Evolutionary conservation across 37 sponge, comb jelly and placozoan species (phyloP), one percentile per base, ranked within the genome.

Genomic region (Mnemiopsis leidyi): DNA sequence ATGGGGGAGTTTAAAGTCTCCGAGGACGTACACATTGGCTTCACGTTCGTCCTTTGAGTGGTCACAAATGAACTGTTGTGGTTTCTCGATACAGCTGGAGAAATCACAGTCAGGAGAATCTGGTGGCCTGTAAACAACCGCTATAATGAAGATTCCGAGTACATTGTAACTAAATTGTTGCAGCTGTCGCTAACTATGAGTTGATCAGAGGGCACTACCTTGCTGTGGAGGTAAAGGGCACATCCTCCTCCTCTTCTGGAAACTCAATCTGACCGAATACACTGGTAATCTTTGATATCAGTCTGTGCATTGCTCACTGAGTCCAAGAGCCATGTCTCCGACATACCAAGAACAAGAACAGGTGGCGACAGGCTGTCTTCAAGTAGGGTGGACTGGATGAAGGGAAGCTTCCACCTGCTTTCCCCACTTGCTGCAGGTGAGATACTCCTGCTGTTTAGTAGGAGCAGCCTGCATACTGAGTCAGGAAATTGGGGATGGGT

Each of bases 381-480:
- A 67, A 67, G 68, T 20, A 67, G 68, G 68, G 68, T 67, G 68
- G 68, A 67, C 68, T 67, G 68, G 68, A 67, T 67, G 68, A 67
- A 67, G 68, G 68, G 68, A 67, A 67, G 68, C 68, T 67, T 67
- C 68, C 68, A 67, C 68, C 68, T 67, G 68, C 68, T 67, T 67
- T 67, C 68, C 68, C 68, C 68, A 67, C 68, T 67, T 67, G 68
- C n/a, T n/a, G n/a, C n/a, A n/a, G n/a, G n/a, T n/a, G n/a, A n/a
- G n/a, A n/a, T n/a, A n/a, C n/a, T n/a, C 68, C 68, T 67, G 68
- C 68, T 20, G 68, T 67, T 67, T 67, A 67, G 68, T 67, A 67
- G 68, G 68, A 67, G 68, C 68, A 67, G 68, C 68, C 68, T 67
- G 68, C 68, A 67, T 67, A 67, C 13, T 67, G 68, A 13, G 68